These are phyloP conservation scores for Pterocles burchelli DNA, from an alignment of 2,113 vertebrate species.

Conservation along the genomic window DNA sequence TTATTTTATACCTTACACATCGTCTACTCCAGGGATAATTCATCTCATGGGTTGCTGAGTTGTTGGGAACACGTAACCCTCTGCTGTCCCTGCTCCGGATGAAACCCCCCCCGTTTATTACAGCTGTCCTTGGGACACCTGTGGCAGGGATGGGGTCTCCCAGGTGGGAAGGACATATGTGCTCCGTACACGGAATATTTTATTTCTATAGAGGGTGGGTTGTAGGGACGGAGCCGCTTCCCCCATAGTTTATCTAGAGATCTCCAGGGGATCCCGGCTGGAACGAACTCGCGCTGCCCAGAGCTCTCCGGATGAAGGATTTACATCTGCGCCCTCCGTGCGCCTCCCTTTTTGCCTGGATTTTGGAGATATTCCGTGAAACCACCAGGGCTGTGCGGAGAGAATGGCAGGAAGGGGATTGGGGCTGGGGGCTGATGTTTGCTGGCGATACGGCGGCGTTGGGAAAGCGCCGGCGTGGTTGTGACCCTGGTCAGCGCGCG, in stretches of 20 bases:
- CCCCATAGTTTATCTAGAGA: background rate
- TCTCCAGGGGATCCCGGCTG: background rate
- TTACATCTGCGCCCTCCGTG: background rate
- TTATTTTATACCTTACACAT: background rate
- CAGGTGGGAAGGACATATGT: background rate
- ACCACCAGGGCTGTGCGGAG: background rate
- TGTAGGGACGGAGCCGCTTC: background rate
- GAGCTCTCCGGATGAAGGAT: background rate
- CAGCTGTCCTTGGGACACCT: background rate
- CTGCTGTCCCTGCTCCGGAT: background rate
- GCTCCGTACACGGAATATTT: rapidly evolving
- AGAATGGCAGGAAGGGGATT: conserved; percentile 2
- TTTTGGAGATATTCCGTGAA: background rate
- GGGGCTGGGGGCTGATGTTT: background rate
- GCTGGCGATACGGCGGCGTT: background rate
- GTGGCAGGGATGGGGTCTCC: background rate
- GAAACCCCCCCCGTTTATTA: background rate
- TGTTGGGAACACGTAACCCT: background rate
- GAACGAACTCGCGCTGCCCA: background rate
- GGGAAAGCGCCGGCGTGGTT: conserved; percentile 13
- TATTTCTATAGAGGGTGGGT: background rate
- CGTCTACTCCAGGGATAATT: background rate
- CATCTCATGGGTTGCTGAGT: background rate
- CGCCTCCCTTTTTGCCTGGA: background rate
- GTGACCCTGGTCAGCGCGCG: conserved; percentile 30